A percentile compares a stretch with the other conserved stretches of the same genome.
Evolutionary conservation across 1,140 invertebrate genomes (phyloP).

Genomic region (Glossosoma conforme): DNA sequence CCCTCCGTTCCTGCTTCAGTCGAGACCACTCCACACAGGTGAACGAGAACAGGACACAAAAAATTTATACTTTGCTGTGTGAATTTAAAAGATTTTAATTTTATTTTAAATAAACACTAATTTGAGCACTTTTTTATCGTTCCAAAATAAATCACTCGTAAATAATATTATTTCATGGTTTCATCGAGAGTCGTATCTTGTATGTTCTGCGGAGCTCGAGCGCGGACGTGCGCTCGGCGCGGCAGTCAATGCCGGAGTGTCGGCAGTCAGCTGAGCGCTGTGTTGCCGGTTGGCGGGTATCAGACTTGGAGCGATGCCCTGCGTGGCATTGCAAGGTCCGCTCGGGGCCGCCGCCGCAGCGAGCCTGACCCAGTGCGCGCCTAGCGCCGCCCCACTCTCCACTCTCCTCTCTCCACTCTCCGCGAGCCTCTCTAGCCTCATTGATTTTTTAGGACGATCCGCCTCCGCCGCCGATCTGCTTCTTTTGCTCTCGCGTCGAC

Average conservation of each 20-base stretch:
- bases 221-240: constrained; percentile 2
- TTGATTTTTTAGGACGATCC: constrained; percentile 25
- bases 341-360: constrained; percentile 33
- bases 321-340: constrained; percentile 52
- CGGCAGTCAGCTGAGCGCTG: constrained; percentile 35
- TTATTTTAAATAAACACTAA: too few species aligned
- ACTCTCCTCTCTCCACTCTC: constrained; percentile 7
- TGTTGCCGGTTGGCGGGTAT: constrained; percentile 42
- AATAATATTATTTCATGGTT: too few species aligned
- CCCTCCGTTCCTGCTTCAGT: too few species aligned
- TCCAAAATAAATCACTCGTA: too few species aligned
- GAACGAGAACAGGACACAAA: too few species aligned
- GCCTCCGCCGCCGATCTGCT: constrained; percentile 15
- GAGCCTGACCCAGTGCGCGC: constrained; percentile 20
- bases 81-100: too few species aligned
- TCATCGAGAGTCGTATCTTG: too few species aligned
- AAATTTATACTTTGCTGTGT: too few species aligned
- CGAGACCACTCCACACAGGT: too few species aligned
- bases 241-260: background rate
- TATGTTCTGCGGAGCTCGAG: constrained; percentile 6
- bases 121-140: too few species aligned
- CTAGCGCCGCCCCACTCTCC: constrained; percentile 6
- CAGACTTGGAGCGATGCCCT: constrained; percentile 43
- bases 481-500: background rate
- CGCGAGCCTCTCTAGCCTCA: constrained; percentile 17